These are phyloP conservation scores for Sebastes kiyomatsui DNA, from an alignment of 2,797 vertebrate species.

Conservation along the genomic window DNA sequence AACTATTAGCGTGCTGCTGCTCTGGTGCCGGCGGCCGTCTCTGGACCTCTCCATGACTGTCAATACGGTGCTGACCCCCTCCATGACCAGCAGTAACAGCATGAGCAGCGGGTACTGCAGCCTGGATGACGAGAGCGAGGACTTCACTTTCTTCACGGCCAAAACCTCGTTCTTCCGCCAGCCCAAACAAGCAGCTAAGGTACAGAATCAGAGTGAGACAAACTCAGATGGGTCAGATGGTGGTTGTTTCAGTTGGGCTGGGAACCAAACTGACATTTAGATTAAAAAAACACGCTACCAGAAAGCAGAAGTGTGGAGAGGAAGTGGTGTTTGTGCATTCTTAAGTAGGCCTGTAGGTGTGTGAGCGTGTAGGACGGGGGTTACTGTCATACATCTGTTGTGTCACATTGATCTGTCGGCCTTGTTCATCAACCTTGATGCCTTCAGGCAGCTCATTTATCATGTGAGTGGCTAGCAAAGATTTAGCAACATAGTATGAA, in stretches of 20 bases:
- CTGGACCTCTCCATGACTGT: constrained; percentile 71
- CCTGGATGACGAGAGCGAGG: constrained; percentile 93
- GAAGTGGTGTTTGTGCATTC: constrained; percentile 57
- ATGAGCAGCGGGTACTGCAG: constrained; percentile 99
- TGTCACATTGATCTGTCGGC: constrained; percentile 18
- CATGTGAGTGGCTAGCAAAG: background rate
- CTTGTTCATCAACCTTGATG: constrained; percentile 20
- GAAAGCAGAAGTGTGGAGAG: constrained; percentile 72
- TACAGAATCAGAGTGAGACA: constrained; percentile 51
- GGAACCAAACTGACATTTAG: constrained; percentile 24
- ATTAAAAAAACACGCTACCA: background rate
- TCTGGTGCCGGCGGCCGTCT: background rate
- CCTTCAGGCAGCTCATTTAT: constrained; percentile 25
- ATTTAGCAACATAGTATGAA: background rate
- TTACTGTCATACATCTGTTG: constrained; percentile 27
- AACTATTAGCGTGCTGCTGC: constrained; percentile 17
- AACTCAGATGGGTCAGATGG: background rate
- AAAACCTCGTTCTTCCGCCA: constrained; percentile 93
- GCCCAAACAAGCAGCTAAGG: constrained; percentile 75
- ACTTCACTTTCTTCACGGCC: constrained; percentile 94
- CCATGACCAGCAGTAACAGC: constrained; percentile 93
- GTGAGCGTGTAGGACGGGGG: constrained; percentile 5
- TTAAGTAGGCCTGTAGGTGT: constrained; percentile 46
- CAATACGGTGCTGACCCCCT: constrained; percentile 45
- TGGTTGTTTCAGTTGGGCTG: background rate